Evolutionary conservation across 2,113 vertebrate genomes (phyloP), one percentile per base, ranked within the genome.

Genomic region (Antechinus flavipes): DNA sequence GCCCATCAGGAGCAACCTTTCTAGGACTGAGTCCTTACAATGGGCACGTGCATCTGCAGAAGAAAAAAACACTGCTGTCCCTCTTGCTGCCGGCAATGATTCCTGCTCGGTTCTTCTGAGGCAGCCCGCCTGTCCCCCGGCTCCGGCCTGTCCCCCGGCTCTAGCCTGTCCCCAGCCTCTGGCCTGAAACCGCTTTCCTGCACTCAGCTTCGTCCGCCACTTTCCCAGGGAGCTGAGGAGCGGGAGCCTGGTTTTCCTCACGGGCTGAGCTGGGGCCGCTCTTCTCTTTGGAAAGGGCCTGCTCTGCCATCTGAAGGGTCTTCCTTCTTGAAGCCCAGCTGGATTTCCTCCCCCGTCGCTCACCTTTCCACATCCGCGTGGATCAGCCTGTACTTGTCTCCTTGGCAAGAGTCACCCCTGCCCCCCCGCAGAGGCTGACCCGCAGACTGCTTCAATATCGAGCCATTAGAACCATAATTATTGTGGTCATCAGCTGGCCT

Each of bases 1-100:
- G 96, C 91, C 91, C 94, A 92, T 50, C 90, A 52, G 6, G 89
- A 92, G 93, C 25, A 76, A n/a, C 16, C 89, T 53, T 91, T 49
- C 89, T 54, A 94, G 90, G 61, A 93, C 35, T 90, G 54, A n/a
- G 11, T 95, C 94, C 96, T 95, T 50, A 95, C 92, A 96, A 91
- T 42, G 84, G 42, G 26, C 2, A 22, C 8, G 42, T 53, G 11
- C 30, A 94, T 95, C 54, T 42, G 50, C n/a, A 35, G 4, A 7
- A 52, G 50, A 55, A 23, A 22, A 42, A 16, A 68, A 24, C 4
- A 6, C 2, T 42, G 24, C 2, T 46, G 22, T 46, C 54, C 92
- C 56, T n/a, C 11, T 8, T 91, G 93, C 89, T 58, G 90, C 89
- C 53, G 94, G 76, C 25, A 89, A 54, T n/a, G 4, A n/a, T 95